Conservation (phyloP, 2,113 vertebrate genomes). For the Oenanthe melanoleuca region DNA sequence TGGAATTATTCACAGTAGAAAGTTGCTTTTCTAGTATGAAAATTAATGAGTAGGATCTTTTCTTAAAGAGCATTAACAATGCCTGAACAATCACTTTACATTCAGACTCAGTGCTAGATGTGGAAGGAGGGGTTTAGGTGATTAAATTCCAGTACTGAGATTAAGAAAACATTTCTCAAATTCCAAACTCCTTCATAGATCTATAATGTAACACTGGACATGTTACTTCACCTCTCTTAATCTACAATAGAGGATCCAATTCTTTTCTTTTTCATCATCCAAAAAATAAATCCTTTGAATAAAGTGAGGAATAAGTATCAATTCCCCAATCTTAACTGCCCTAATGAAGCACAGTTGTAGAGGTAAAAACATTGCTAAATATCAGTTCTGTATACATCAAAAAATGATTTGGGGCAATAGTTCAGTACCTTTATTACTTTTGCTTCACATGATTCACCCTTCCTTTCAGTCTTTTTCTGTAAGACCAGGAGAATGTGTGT, state of each 20-base stretch:
- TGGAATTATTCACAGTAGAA: not conserved
- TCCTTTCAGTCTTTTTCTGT: not conserved
- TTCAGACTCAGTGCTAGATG: not conserved
- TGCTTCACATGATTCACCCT: not conserved
- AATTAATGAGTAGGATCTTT: not conserved
- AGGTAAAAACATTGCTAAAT: not conserved
- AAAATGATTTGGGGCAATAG: not conserved
- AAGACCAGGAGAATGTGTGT: not conserved
- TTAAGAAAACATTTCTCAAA: not conserved
- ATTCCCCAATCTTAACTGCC: not conserved
- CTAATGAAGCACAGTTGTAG: not conserved
- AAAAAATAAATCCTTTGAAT: not conserved
- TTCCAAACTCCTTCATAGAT: not conserved
- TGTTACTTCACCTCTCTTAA: not conserved
- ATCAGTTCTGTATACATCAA: not conserved
- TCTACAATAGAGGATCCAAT: not conserved
- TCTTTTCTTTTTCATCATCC: not conserved
- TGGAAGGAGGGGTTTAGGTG: not conserved
- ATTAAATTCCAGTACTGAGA: not conserved
- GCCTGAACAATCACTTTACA: not conserved
- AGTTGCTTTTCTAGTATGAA: not conserved
- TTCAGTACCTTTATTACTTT: not conserved
- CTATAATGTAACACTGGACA: not conserved
- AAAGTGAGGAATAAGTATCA: not conserved
- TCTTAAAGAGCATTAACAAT: not conserved